phyloP scores from a whole-genome alignment of 1,140 invertebrate genomes.

The Adelges cooleyi region DNA sequence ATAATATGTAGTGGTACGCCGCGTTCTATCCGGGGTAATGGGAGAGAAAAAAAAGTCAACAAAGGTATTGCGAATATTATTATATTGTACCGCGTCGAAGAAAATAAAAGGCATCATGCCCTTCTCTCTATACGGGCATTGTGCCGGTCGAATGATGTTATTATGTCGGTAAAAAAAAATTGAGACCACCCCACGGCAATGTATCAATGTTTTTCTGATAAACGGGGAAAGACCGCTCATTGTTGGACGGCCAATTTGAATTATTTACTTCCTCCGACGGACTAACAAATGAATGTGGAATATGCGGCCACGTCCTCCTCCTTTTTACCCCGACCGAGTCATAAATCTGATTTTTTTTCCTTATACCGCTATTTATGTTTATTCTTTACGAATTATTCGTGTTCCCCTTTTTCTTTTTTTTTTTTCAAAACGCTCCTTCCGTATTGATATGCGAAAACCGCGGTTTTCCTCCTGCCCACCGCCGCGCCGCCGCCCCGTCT shows the following conservation, averaged over 20 bases:
- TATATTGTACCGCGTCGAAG: not conserved
- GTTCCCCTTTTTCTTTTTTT: not conserved
- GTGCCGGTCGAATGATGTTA: conserved; percentile 21
- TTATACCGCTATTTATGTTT: conserved; percentile 13
- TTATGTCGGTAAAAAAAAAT: conserved; percentile 18
- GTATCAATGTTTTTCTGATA: conserved; percentile 26
- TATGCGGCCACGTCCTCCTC: conserved; percentile 8
- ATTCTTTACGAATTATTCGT: conserved; percentile 27
- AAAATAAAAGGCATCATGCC: conserved; percentile 18
- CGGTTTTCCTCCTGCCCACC: conserved; percentile 5
- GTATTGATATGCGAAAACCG: conserved; percentile 27
- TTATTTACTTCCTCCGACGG: conserved; percentile 26
- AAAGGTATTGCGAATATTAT: conserved; percentile 1
- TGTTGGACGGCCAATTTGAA: conserved; percentile 22
- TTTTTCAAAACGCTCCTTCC: conserved; percentile 5
- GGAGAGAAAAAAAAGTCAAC: not conserved
- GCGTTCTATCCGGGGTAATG: not conserved
- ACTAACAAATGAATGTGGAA: conserved; percentile 28
- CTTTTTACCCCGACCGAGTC: not conserved
- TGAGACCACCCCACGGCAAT: conserved; percentile 21
- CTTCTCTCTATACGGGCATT: too few relatives aligned
- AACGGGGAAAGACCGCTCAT: conserved; percentile 14
- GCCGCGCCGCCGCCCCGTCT: too few relatives aligned
- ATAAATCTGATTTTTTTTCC: conserved; percentile 24
- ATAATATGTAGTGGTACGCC: not conserved